Conservation (phyloP, 2,888 invertebrate species). For the Chaetoderma sp. region DNA sequence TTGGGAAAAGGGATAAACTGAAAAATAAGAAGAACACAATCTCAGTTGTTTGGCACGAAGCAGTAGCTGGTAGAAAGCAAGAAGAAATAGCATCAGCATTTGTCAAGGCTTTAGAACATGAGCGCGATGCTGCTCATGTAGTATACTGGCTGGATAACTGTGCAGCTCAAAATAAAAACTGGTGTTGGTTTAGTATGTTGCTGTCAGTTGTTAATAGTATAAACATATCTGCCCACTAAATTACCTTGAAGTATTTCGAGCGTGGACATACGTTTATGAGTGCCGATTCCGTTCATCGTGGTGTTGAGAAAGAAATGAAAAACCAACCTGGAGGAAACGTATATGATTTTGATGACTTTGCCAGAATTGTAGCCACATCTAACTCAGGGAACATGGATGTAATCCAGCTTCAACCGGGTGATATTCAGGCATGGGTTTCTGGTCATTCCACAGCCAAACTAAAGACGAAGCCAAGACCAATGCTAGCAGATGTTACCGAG, state of each 20-base stretch:
- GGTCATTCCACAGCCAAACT: constrained; percentile 15
- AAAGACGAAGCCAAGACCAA: background rate
- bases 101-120: constrained; percentile 6
- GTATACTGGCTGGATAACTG: constrained; percentile 33
- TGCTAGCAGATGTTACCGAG: background rate
- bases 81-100: constrained; percentile 28
- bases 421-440: constrained; percentile 9
- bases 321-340: constrained; percentile 8
- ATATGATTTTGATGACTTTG: constrained; percentile 1
- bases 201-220: constrained; percentile 6
- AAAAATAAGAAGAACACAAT: constrained; percentile 19
- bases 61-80: constrained; percentile 14
- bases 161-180: constrained; percentile 34
- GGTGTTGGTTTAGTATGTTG: constrained; percentile 16
- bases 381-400: constrained; percentile 19
- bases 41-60: constrained; percentile 28
- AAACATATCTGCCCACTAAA: background rate
- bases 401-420: constrained; percentile 7
- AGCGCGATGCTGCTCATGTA: constrained; percentile 15
- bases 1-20: constrained; percentile 3
- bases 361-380: constrained; percentile 10
- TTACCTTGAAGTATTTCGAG: constrained; percentile 28
- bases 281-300: constrained; percentile 27
- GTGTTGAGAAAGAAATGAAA: constrained; percentile 21
- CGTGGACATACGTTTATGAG: constrained; percentile 26